Base-by-base conservation (phyloP, 2,797 vertebrate genomes). In the Cyclura pinguis region DNA sequence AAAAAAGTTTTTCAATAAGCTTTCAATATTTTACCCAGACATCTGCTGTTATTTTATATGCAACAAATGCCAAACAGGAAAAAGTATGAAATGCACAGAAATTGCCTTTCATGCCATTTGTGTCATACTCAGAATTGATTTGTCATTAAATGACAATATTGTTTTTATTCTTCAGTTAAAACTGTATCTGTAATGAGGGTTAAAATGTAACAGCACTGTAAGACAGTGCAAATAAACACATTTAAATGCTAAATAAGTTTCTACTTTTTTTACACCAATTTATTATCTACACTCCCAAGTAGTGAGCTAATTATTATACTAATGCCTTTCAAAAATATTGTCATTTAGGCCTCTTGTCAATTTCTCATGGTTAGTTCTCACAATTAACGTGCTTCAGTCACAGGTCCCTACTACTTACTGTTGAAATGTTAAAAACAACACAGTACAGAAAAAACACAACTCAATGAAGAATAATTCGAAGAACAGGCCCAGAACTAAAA, bases 391-490 rank as follows among this genome's bases (percentile, higher is more conserved):
- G 91, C 88, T 89, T 89, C 6, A 93, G 32, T 67, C 67, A 88
- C 35, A 91, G 90, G 88, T 87, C 72, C 94, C 90, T 96, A 93
- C 92, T 96, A 96, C 96, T 96, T 97, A 97, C 95, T 93, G 93
- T 95, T 92, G 88, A 91, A 94, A 94, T 88, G 87, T 85, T 67
- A 95, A 96, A 80, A 87, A 62, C 4, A 87, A 92, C 80, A 92
- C 67, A 93, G 74, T 83, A 88, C 1, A 82, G 81, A 91, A 93
- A 91, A 90, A 64, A 93, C 18, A 67, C 32, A 92, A 91, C 73
- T 82, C 97, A 98, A 94, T 98, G 97, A 94, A 98, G 97, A 97
- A 97, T 97, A 96, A 98, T 98, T 92, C 95, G 95, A 94, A 98
- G 97, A 95, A 96, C 96, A 95, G 97, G 97, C 95, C 96, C 97